Base-by-base conservation (phyloP, 2,888 invertebrate species). In the Silvanus unidentatus region DNA sequence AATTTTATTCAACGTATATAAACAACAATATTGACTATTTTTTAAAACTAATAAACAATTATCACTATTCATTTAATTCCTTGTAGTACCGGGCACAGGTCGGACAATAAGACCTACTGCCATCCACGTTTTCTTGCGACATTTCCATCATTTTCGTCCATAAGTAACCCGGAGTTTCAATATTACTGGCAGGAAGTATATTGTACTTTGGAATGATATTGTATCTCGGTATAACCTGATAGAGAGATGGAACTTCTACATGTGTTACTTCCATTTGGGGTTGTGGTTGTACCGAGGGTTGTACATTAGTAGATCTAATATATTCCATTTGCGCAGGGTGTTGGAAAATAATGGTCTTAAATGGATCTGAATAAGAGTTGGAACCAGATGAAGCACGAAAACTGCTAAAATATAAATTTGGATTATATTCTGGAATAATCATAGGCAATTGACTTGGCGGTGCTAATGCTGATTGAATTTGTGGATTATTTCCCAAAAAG, bases 321-420 rank as follows among this genome's bases (percentile, higher is more conserved):
- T 44, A 16, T 11, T 49, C 36, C 4, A 48, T 11, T 12, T 48
- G 30, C 5, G 46, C 48, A 4, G 57, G 55, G 37, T 52, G 40
- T 29, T 40, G 43, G 16, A 51, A 53, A 15, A 42, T 29, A 2
- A 54, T 38, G 22, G 42, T 42, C 14, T 39, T 43, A 1, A 12
- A 22, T 12, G 57, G 57, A 44, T 54, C 52, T 2, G 47, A 42
- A 36, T 53, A 54, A 29, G 40, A 52, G 8, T 51, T 52, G 14
- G 43, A 36, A 22, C 49, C 52, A 12, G 43, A 36, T 1, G 48
- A 43, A 1, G 46, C 28, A 1, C 40, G 12, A 32, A 37, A 45
- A 8, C 48, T 50, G 16, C 47, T 44, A 5, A 43, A 13, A 9
- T 43, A 36, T 5, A 45, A 32, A 12, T 48, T 38, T 0, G 50